phyloP scores from a whole-genome alignment of 2,797 vertebrate genomes.

The Acrossocheilus fasciatus region DNA sequence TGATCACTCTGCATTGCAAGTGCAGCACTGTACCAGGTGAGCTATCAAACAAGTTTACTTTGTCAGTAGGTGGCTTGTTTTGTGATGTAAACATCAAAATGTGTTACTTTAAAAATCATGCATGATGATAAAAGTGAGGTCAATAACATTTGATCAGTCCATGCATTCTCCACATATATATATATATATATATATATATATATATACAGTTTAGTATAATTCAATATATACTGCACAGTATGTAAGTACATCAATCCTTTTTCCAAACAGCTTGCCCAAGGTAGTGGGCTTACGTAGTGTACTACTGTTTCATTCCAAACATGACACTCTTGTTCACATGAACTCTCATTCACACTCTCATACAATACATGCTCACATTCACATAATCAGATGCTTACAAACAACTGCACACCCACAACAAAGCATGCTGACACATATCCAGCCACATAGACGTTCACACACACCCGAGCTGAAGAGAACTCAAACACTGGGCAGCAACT shows the following conservation, averaged over 20 bases:
- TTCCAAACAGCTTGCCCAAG: background rate
- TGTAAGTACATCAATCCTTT: background rate
- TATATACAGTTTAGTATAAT: background rate
- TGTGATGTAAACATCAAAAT: background rate
- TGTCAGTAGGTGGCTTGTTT: background rate
- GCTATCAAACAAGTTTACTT: background rate
- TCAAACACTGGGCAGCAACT: slow-evolving; percentile 12
- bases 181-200: too few species aligned
- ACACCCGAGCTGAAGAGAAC: background rate
- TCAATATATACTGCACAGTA: background rate
- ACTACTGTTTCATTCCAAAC: background rate
- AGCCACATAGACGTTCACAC: background rate
- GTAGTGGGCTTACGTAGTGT: background rate
- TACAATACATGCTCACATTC: background rate
- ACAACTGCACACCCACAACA: background rate
- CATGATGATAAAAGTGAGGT: background rate
- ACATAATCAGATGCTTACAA: background rate
- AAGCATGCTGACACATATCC: background rate
- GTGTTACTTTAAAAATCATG: background rate
- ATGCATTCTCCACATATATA: background rate
- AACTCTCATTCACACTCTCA: background rate
- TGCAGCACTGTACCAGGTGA: background rate
- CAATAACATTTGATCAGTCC: background rate
- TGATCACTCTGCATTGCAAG: background rate
- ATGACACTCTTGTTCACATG: background rate